Evolutionary conservation across 2,797 vertebrate genomes (phyloP).

Genomic region (Nyctibius grandis): DNA sequence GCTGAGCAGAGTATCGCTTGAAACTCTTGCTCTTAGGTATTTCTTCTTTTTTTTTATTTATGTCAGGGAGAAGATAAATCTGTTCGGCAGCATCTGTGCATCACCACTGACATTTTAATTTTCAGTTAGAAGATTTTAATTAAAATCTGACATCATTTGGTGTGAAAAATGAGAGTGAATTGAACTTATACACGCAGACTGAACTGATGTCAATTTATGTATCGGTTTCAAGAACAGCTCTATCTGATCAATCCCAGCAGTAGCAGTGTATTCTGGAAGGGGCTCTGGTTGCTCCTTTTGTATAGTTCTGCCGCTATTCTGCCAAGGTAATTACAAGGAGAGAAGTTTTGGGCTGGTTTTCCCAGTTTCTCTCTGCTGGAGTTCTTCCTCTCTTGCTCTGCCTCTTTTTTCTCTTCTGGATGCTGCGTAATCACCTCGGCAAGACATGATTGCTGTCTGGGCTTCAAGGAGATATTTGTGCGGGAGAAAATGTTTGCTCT

Average conservation of each 20-base stretch:
- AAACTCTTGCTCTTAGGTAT: not conserved
- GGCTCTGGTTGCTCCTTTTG: not conserved
- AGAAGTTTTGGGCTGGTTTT: not conserved
- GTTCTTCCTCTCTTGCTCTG: not conserved
- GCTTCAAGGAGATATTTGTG: not conserved
- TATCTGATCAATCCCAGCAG: not conserved
- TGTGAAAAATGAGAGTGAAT: slow-evolving; percentile 37
- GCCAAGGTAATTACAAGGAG: not conserved
- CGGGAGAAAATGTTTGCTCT: not conserved
- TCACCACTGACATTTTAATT: slow-evolving; percentile 56
- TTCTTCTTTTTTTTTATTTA: not conserved
- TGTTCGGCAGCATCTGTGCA: slow-evolving; percentile 29
- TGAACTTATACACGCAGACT: not conserved
- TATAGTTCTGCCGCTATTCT: not conserved
- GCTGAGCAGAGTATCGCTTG: not conserved
- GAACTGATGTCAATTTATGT: not conserved
- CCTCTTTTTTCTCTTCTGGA: not conserved
- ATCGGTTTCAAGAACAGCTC: not conserved
- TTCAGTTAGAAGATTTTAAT: slow-evolving; percentile 57
- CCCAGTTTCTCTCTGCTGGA: not conserved
- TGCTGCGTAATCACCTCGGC: not conserved
- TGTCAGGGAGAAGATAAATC: not conserved
- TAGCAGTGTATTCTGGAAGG: not conserved
- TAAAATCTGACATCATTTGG: slow-evolving; percentile 48
- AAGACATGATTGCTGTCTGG: not conserved